These are phyloP conservation scores for Hassar affinis DNA, from an alignment of 2,113 vertebrate species.

Conservation along the genomic window DNA sequence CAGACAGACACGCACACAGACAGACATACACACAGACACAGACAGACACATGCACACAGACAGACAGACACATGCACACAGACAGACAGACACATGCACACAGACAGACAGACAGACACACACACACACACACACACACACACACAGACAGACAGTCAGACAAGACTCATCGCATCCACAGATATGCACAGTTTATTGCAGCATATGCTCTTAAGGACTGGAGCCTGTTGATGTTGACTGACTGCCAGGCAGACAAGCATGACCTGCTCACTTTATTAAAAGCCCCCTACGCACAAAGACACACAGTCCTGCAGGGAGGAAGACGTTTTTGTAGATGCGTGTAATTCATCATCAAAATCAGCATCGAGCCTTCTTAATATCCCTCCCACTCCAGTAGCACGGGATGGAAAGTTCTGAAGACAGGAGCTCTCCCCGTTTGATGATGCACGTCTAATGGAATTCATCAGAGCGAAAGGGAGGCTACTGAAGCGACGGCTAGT, in stretches of 20 bases:
- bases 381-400: neutral
- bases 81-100: neutral
- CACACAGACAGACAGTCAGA: neutral
- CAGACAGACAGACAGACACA: neutral
- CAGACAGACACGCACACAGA: neutral
- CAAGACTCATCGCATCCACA: neutral
- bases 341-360: constrained; percentile 17
- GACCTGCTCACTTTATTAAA: constrained; percentile 50
- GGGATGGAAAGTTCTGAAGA: constrained; percentile 21
- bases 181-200: neutral
- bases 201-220: neutral
- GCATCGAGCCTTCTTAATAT: neutral
- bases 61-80: neutral
- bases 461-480: constrained; percentile 40
- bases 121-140: neutral
- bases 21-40: neutral
- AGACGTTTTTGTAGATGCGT: neutral
- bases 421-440: constrained; percentile 21
- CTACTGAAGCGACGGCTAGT: constrained; percentile 1
- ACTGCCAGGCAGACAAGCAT: neutral
- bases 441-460: constrained; percentile 48
- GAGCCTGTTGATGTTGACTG: constrained; percentile 45
- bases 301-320: constrained; percentile 17
- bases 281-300: constrained; percentile 5
- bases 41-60: neutral